A percentile compares a stretch with the other conserved stretches of the same genome.
Conservation (phyloP, 2,113 vertebrate species). For the Enhydra lutris region DNA sequence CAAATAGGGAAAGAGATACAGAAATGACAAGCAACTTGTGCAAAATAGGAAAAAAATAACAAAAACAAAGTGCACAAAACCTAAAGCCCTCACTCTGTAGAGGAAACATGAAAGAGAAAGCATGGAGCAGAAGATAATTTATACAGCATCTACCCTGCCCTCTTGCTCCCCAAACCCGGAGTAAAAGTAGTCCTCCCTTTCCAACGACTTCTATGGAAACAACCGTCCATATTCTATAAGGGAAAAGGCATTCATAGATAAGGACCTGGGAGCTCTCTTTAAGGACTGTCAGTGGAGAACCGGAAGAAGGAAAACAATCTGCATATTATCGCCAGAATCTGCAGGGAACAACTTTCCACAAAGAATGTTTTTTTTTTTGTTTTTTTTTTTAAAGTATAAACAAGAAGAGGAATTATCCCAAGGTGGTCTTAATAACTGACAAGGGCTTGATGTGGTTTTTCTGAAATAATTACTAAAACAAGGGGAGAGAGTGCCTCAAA, state of each 20-base stretch:
- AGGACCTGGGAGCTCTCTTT: constrained; percentile 65
- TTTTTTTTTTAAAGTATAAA: constrained; percentile 68
- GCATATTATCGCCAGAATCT: constrained; percentile 58
- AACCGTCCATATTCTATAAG: constrained; percentile 23
- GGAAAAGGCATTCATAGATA: constrained; percentile 60
- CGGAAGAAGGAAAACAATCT: constrained; percentile 66
- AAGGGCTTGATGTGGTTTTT: constrained; percentile 74
- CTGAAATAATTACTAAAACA: constrained; percentile 70
- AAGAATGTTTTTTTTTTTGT: constrained; percentile 67
- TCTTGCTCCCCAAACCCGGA: neutral
- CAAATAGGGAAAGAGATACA: neutral
- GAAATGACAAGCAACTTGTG: neutral
- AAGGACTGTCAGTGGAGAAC: constrained; percentile 67
- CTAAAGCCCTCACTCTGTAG: neutral
- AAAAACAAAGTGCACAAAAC: neutral
- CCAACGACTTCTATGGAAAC: constrained; percentile 30
- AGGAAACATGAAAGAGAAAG: neutral
- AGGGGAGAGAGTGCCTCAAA: constrained; percentile 70
- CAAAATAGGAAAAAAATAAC: neutral
- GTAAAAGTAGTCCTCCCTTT: neutral
- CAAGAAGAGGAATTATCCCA: constrained; percentile 47
- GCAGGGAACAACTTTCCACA: constrained; percentile 75
- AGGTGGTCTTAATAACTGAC: constrained; percentile 74
- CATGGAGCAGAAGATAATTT: neutral
- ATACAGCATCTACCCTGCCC: neutral